These are phyloP conservation scores for Hydropotes inermis DNA, from an alignment of 2,113 vertebrate genomes.

Conservation along the genomic window DNA sequence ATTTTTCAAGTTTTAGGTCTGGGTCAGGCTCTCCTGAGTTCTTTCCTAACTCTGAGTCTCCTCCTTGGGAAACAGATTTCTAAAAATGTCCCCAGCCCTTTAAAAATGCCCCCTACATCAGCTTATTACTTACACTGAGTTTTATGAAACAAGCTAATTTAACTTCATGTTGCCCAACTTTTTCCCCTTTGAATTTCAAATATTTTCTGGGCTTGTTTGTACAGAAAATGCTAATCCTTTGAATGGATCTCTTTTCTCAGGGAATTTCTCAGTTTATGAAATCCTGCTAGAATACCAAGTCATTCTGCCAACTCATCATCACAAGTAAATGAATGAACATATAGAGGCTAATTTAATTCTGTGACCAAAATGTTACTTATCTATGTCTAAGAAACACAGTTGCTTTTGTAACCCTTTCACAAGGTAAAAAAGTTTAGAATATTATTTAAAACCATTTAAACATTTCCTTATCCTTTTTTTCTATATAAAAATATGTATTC, in stretches of 20 bases:
- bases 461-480: slow-evolving; percentile 13
- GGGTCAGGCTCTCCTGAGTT: not conserved
- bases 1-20: not conserved
- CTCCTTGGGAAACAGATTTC: not conserved
- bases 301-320: not conserved
- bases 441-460: not conserved
- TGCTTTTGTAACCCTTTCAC: not conserved
- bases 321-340: not conserved
- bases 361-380: not conserved
- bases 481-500: not conserved
- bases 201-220: not conserved
- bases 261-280: not conserved
- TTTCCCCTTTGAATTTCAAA: not conserved
- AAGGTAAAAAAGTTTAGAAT: not conserved
- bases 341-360: slow-evolving; percentile 10
- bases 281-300: not conserved
- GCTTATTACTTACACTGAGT: not conserved
- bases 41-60: not conserved
- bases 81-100: not conserved
- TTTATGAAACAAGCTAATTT: not conserved
- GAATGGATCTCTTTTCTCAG: not conserved
- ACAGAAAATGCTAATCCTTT: not conserved
- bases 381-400: not conserved
- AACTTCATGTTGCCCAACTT: not conserved
- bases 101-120: not conserved